These are phyloP conservation scores for Lipophrys pholis DNA, from an alignment of 2,113 vertebrate species.

Conservation along the genomic window DNA sequence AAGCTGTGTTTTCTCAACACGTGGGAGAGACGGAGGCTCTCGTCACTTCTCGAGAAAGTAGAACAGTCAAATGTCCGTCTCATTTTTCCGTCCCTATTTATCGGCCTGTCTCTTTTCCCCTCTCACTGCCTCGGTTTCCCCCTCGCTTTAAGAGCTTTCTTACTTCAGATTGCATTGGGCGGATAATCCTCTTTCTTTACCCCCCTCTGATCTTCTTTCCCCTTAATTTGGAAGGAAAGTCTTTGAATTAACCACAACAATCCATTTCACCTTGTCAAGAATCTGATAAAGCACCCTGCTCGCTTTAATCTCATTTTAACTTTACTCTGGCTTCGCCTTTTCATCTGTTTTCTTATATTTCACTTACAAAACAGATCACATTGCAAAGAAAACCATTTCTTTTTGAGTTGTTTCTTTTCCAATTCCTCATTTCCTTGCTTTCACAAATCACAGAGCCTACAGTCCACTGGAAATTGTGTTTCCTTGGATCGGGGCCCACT, in stretches of 20 bases:
- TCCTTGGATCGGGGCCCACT: conserved; percentile 56
- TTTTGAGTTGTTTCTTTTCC: conserved; percentile 30
- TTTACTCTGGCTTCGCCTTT: conserved; percentile 22
- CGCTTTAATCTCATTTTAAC: conserved; percentile 42
- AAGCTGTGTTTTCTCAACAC: conserved; percentile 54
- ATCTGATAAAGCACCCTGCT: conserved; percentile 59
- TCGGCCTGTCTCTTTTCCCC: conserved; percentile 38
- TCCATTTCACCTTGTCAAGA: conserved; percentile 51
- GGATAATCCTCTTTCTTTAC: conserved; percentile 28
- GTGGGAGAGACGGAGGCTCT: conserved; percentile 52
- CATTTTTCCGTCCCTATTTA: conserved; percentile 60
- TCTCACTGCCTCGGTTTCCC: conserved; percentile 36
- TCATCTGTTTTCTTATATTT: conserved; percentile 54
- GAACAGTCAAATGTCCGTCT: conserved; percentile 60
- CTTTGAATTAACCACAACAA: conserved; percentile 53
- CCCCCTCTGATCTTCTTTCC: conserved; percentile 18
- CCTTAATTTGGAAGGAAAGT: conserved; percentile 41
- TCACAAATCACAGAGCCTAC: conserved; percentile 61
- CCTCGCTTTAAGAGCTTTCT: conserved; percentile 32
- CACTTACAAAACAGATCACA: conserved; percentile 60
- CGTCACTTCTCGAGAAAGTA: conserved; percentile 59
- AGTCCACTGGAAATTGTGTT: conserved; percentile 63
- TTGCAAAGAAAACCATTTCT: conserved; percentile 65
- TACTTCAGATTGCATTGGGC: conserved; percentile 32
- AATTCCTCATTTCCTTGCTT: conserved; percentile 39